Conservation (phyloP, 2,113 vertebrate species). For the Petromus typicus region DNA sequence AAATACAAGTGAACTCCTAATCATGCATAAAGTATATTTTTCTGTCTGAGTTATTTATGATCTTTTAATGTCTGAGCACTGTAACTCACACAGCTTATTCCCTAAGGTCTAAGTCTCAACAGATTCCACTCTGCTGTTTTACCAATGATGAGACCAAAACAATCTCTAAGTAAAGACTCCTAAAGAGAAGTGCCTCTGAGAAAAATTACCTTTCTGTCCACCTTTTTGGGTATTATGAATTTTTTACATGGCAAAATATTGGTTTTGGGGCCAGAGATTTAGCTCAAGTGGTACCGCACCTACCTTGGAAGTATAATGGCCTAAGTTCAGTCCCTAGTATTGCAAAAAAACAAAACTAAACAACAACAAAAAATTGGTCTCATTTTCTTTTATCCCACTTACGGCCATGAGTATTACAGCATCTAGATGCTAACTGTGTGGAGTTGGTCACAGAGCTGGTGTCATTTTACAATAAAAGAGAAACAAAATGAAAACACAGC, state of each 20-base stretch:
- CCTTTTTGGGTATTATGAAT: neutral
- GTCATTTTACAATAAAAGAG: constrained; percentile 27
- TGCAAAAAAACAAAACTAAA: too few species aligned
- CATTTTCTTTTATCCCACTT: neutral
- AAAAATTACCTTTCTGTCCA: constrained; percentile 35
- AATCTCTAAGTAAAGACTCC: neutral
- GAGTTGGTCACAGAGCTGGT: neutral
- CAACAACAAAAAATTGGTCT: neutral
- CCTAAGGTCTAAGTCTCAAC: neutral
- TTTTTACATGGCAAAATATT: constrained; percentile 30
- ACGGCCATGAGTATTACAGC: neutral
- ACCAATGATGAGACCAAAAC: constrained; percentile 16
- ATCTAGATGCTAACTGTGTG: neutral
- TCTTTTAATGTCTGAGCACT: neutral
- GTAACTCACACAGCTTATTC: neutral
- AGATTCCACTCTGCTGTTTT: neutral
- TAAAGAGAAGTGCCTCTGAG: constrained; percentile 18
- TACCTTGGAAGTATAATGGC: too few species aligned
- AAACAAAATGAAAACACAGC: constrained; percentile 46
- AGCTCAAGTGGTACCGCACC: too few species aligned
- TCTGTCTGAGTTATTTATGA: constrained; percentile 21
- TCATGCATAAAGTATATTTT: neutral
- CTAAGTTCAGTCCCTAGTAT: too few species aligned
- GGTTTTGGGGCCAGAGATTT: neutral
- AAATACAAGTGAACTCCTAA: neutral